phyloP scores from a whole-genome alignment of 35 echinoderm and acorn worm species.

The Apostichopus japonicus region DNA sequence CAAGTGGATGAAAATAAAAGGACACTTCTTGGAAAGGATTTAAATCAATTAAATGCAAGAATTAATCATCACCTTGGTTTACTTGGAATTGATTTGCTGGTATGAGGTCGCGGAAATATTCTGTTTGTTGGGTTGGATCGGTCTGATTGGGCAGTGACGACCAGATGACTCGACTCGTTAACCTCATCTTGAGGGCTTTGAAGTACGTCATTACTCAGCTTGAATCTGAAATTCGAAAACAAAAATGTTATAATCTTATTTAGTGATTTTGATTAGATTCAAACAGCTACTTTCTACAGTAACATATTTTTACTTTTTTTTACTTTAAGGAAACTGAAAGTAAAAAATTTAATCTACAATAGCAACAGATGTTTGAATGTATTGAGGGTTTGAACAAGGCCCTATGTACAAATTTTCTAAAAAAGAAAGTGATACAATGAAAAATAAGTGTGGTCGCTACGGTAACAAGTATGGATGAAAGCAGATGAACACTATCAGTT shows the following conservation, averaged over 20 bases:
- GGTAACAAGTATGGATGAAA: too few relatives aligned
- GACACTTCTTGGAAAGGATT: too few relatives aligned
- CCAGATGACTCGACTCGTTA: background rate
- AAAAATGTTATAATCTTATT: background rate
- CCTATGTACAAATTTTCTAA: too few relatives aligned
- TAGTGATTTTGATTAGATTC: background rate
- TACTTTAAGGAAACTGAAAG: background rate
- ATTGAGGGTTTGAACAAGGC: too few relatives aligned
- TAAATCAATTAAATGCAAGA: too few relatives aligned
- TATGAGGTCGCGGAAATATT: constrained; percentile 64
- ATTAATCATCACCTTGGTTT: constrained; percentile 72
- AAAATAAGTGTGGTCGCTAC: too few relatives aligned
- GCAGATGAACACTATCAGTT: background rate
- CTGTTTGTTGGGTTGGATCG: constrained; percentile 3
- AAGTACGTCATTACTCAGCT: constrained; percentile 20
- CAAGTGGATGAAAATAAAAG: too few relatives aligned
- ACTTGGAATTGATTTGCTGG: constrained; percentile 80
- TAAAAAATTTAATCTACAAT: too few relatives aligned
- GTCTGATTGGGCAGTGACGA: constrained; percentile 5
- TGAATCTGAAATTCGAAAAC: constrained; percentile 38
- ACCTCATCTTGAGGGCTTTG: background rate
- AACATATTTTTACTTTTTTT: background rate
- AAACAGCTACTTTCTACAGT: background rate
- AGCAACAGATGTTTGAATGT: too few relatives aligned
- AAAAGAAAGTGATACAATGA: too few relatives aligned